These are phyloP conservation scores for Pseudomyrmex pallidus DNA, from an alignment of 1,140 invertebrate genomes.

Conservation along the genomic window DNA sequence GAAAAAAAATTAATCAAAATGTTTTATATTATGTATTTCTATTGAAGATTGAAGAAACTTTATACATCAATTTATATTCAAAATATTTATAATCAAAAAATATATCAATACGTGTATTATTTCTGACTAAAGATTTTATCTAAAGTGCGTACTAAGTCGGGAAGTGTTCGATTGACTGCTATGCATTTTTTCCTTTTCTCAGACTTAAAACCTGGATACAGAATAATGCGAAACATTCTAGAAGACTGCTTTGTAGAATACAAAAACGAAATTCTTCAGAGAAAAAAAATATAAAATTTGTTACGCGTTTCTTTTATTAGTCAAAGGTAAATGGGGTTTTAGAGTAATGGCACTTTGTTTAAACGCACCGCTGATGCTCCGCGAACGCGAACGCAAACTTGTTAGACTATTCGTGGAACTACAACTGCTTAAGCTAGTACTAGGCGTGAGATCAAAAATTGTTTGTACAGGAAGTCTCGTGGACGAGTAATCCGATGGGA, in stretches of 20 bases:
- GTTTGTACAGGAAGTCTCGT: constrained; percentile 84
- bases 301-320: constrained; percentile 80
- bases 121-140: too few species aligned
- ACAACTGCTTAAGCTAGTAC: constrained; percentile 83
- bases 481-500: constrained; percentile 78
- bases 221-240: constrained; percentile 5
- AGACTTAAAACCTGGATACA: constrained; percentile 23
- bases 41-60: constrained; percentile 3
- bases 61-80: background rate
- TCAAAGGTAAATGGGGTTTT: constrained; percentile 83
- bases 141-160: background rate
- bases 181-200: background rate
- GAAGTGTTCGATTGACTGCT: background rate
- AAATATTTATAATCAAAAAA: too few species aligned
- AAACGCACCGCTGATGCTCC: constrained; percentile 80
- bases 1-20: constrained; percentile 31
- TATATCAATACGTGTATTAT: too few species aligned
- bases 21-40: constrained; percentile 36
- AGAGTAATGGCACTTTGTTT: constrained; percentile 78
- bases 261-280: background rate
- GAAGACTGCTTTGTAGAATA: background rate
- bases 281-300: constrained; percentile 18
- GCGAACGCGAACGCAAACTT: constrained; percentile 82
- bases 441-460: constrained; percentile 84
- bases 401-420: constrained; percentile 71